Percentiles rank a stretch among this genome's conserved stretches.
phyloP scores from a whole-genome alignment of 2,888 invertebrate species.

The Caenorhabditis sp. region DNA sequence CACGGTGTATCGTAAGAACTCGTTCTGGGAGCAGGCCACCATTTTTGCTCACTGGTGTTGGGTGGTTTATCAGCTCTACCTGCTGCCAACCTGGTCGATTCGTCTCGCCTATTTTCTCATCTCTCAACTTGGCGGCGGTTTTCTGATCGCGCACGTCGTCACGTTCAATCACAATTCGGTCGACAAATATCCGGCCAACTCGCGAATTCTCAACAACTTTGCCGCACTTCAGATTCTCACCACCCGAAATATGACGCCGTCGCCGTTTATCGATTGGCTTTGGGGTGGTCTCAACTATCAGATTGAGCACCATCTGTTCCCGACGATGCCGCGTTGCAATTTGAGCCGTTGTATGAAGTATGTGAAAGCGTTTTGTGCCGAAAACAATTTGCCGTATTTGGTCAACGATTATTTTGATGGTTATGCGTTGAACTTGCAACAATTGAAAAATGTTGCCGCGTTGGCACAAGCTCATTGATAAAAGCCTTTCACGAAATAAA shows the following conservation, averaged over 20 bases:
- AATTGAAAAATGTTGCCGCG: constrained; percentile 64
- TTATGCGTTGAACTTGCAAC: constrained; percentile 58
- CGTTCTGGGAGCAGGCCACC: constrained; percentile 33
- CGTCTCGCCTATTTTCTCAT: constrained; percentile 61
- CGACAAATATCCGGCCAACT: constrained; percentile 68
- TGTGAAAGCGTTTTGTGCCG: constrained; percentile 63
- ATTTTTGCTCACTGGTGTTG: constrained; percentile 63
- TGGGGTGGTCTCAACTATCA: constrained; percentile 70
- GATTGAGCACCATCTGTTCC: constrained; percentile 70
- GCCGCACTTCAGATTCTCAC: constrained; percentile 68
- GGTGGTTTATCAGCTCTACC: constrained; percentile 63
- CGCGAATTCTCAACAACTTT: constrained; percentile 68
- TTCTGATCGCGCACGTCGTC: constrained; percentile 66
- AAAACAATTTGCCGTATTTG: constrained; percentile 59
- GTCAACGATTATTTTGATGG: constrained; percentile 66
- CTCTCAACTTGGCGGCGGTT: constrained; percentile 60
- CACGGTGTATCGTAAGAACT: constrained; percentile 47
- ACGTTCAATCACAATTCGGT: constrained; percentile 70
- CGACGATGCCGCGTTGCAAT: constrained; percentile 69
- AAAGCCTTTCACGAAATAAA: constrained; percentile 19
- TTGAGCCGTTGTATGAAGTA: constrained; percentile 52
- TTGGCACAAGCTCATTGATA: constrained; percentile 32
- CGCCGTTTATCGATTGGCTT: constrained; percentile 67
- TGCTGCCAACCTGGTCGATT: constrained; percentile 54
- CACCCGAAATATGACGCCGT: constrained; percentile 68